Conservation (phyloP, 2,797 vertebrate genomes). For the Enteromius fasciolatus region DNA sequence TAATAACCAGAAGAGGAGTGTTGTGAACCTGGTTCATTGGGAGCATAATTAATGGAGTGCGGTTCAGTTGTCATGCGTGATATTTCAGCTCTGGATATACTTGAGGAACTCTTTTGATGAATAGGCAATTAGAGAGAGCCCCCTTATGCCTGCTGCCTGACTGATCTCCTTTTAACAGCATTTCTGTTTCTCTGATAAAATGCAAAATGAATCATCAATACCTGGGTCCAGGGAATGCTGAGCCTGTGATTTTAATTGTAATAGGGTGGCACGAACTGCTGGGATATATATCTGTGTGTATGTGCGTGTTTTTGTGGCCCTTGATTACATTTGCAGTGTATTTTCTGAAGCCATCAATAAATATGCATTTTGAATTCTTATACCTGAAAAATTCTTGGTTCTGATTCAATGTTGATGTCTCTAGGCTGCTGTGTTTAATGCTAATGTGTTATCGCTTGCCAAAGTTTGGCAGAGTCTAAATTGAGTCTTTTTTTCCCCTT, state of each 20-base stretch:
- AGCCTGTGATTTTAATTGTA: slow-evolving; percentile 69
- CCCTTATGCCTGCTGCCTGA: slow-evolving; percentile 77
- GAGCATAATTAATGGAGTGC: slow-evolving; percentile 72
- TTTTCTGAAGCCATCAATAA: slow-evolving; percentile 54
- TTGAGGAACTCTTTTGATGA: slow-evolving; percentile 80
- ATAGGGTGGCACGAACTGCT: slow-evolving; percentile 62
- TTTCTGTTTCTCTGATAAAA: slow-evolving; percentile 82
- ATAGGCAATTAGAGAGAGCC: slow-evolving; percentile 80
- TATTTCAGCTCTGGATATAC: slow-evolving; percentile 73
- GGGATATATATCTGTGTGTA: slow-evolving; percentile 17
- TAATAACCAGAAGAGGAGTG: slow-evolving; percentile 50
- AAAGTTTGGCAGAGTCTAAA: slow-evolving; percentile 35
- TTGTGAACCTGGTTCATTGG: slow-evolving; percentile 67
- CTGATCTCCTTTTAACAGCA: slow-evolving; percentile 83
- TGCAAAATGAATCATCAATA: slow-evolving; percentile 82
- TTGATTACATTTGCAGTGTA: slow-evolving; percentile 53
- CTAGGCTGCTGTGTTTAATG: slow-evolving; percentile 30
- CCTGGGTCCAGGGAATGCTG: slow-evolving; percentile 63
- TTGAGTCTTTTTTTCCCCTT: not conserved
- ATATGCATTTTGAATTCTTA: slow-evolving; percentile 35
- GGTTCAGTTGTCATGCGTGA: slow-evolving; percentile 75
- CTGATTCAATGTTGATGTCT: slow-evolving; percentile 33
- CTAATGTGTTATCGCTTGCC: slow-evolving; percentile 11
- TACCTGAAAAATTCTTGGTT: slow-evolving; percentile 34
- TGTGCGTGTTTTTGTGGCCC: slow-evolving; percentile 55